These are phyloP conservation scores for Ophion ellenae DNA, from an alignment of 2,888 invertebrate species.

Conservation along the genomic window DNA sequence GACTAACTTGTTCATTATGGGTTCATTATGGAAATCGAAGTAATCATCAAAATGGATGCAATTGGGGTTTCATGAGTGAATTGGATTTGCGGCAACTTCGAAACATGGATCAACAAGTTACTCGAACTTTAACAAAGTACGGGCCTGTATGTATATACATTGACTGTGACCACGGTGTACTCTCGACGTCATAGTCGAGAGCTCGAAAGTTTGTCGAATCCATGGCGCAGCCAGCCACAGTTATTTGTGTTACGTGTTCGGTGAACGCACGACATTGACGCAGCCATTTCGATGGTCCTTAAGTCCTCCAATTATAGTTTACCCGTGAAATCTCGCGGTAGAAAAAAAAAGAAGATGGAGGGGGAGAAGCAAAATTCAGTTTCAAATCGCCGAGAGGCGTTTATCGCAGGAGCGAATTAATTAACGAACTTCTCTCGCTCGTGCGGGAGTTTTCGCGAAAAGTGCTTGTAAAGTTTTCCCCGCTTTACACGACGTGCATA, in stretches of 20 bases:
- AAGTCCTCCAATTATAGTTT: conserved; percentile 30
- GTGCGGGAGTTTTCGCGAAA: conserved; percentile 3
- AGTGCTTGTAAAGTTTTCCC: conserved; percentile 10
- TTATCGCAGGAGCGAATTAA: conserved; percentile 50
- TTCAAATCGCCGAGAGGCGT: conserved; percentile 8
- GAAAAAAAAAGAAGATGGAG: not conserved
- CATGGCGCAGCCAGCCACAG: conserved; percentile 14
- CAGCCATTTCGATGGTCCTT: conserved; percentile 38
- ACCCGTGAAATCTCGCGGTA: conserved; percentile 8
- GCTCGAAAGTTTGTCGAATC: conserved; percentile 43
- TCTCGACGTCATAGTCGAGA: conserved; percentile 14
- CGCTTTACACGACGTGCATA: not conserved
- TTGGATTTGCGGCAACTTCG: conserved; percentile 31
- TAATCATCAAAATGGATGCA: conserved; percentile 15
- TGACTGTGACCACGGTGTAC: conserved; percentile 29
- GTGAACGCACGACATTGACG: conserved; percentile 33
- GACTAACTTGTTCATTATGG: not conserved
- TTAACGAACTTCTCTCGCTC: conserved; percentile 34
- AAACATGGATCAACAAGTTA: conserved; percentile 40
- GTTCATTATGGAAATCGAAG: not conserved
- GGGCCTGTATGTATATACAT: not conserved
- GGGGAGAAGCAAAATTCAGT: conserved; percentile 8
- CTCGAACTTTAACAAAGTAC: conserved; percentile 23
- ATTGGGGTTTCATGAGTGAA: conserved; percentile 25
- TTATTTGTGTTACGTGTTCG: conserved; percentile 26